Percentiles rank a stretch among this genome's conserved stretches.
phyloP scores from a whole-genome alignment of 2,888 invertebrate genomes.

The Xanthorhoe designata region DNA sequence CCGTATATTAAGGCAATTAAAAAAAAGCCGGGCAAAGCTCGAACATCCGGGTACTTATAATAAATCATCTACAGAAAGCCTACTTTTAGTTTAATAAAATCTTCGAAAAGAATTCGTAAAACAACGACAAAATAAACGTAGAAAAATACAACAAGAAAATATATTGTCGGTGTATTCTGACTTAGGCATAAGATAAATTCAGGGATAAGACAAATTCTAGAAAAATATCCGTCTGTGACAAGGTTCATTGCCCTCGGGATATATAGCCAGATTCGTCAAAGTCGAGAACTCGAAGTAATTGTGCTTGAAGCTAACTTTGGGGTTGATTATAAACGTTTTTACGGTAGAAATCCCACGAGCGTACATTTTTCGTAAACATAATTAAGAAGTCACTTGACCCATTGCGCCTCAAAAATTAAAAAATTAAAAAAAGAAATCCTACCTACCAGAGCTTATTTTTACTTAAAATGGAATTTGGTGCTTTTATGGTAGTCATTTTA shows the following conservation, averaged over 20 bases:
- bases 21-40: too few relatives aligned
- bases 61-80: not conserved
- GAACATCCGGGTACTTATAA: too few relatives aligned
- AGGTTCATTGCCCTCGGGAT: constrained; percentile 29
- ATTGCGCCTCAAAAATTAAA: constrained; percentile 1
- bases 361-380: constrained; percentile 12
- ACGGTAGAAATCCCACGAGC: not conserved
- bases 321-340: not conserved
- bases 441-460: not conserved
- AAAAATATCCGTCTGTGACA: constrained; percentile 7
- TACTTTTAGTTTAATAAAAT: not conserved
- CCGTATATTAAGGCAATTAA: too few relatives aligned
- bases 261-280: constrained; percentile 33
- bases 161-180: not conserved
- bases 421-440: constrained; percentile 19
- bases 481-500: not conserved
- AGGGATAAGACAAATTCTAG: constrained; percentile 1
- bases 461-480: not conserved
- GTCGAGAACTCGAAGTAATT: constrained; percentile 31
- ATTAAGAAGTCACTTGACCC: constrained; percentile 17
- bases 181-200: not conserved
- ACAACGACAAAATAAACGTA: not conserved
- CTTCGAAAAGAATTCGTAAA: not conserved
- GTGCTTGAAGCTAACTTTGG: constrained; percentile 3
- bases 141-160: not conserved